Conservation (phyloP, 23 tunicate species). For the Pegea sp. region DNA sequence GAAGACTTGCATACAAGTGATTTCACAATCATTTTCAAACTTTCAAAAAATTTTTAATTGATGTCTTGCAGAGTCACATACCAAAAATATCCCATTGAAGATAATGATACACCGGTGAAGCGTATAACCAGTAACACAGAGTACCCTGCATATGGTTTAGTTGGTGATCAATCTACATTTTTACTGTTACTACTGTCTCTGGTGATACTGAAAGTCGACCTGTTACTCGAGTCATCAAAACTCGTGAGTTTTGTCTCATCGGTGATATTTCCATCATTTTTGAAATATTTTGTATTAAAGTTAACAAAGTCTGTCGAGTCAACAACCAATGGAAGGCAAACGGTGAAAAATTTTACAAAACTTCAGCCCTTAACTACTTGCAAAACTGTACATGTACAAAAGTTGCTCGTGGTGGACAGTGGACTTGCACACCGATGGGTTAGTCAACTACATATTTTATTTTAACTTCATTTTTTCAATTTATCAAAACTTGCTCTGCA, state of each 20-base stretch:
- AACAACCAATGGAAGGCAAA: conserved; percentile 17
- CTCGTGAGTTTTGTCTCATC: conserved; percentile 7
- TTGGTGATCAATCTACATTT: conserved; percentile 11
- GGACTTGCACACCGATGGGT: conserved; percentile 43
- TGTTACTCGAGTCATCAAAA: conserved; percentile 8
- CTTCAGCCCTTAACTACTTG: conserved; percentile 14
- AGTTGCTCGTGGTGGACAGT: conserved; percentile 13
- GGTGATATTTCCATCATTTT: background rate
- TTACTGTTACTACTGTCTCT: conserved; percentile 11
- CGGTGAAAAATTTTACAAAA: conserved; percentile 30
- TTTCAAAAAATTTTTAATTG: no score
- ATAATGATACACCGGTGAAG: background rate
- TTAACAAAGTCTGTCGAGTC: conserved; percentile 38
- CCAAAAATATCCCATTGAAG: conserved; percentile 3
- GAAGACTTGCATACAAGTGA: background rate
- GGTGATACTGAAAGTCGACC: conserved; percentile 9
- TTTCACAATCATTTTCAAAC: no score
- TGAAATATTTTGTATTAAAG: conserved; percentile 5
- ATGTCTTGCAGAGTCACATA: background rate
- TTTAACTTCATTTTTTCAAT: background rate
- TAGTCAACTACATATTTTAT: background rate
- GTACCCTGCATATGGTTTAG: conserved; percentile 6
- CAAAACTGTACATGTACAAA: conserved; percentile 55
- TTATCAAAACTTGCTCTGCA: background rate
- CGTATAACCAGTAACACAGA: background rate